These are phyloP conservation scores for Lapara coniferarum DNA, from an alignment of 2,888 invertebrate species.

Conservation along the genomic window DNA sequence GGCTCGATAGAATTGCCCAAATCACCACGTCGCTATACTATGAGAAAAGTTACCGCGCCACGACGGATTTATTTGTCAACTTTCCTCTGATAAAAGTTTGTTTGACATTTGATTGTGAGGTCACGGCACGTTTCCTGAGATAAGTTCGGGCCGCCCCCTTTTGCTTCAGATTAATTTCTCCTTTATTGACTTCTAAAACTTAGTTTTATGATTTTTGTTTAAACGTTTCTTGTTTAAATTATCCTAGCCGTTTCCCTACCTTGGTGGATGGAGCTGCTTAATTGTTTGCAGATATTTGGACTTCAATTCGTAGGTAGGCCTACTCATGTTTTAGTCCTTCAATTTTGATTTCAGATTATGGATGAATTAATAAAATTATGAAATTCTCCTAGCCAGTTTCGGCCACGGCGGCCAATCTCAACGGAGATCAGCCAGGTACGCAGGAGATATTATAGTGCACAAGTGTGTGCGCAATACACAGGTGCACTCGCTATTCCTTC, in stretches of 20 bases:
- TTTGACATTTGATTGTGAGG: constrained; percentile 80
- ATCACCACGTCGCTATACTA: constrained; percentile 63
- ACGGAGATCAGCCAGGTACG: too few species aligned
- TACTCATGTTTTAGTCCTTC: background rate
- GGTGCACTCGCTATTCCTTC: too few species aligned
- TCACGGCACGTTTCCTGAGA: constrained; percentile 66
- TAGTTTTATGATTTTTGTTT: constrained; percentile 46
- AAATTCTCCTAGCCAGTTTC: too few species aligned
- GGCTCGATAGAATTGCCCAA: constrained; percentile 47
- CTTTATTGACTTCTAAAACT: constrained; percentile 48
- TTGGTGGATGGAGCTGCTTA: background rate
- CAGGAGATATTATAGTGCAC: too few species aligned
- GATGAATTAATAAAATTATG: too few species aligned
- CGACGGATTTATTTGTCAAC: constrained; percentile 80
- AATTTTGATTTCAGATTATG: background rate
- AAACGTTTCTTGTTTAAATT: constrained; percentile 36
- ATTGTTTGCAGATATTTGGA: background rate
- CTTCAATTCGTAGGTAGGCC: background rate
- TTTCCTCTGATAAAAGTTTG: constrained; percentile 79
- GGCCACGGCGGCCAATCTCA: too few species aligned
- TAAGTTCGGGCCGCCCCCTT: constrained; percentile 47
- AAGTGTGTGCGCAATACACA: too few species aligned
- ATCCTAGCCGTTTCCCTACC: constrained; percentile 8
- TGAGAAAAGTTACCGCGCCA: constrained; percentile 69
- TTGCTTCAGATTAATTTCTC: constrained; percentile 62